Evolutionary conservation across 2,113 vertebrate genomes (phyloP), one percentile per base, ranked within the genome.

Genomic region (Neogale vison): DNA sequence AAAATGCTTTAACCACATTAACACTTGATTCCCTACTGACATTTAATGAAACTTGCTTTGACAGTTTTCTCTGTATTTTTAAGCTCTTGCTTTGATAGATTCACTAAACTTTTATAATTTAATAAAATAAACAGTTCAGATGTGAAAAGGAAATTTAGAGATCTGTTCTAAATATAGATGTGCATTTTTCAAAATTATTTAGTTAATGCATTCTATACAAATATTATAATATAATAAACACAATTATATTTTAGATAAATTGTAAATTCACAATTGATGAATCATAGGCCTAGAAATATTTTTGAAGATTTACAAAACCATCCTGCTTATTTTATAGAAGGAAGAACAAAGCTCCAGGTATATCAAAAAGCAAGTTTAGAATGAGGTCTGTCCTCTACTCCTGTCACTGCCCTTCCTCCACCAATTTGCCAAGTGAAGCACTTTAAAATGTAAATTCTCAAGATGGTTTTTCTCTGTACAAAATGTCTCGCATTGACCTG

Each of bases 1-100:
- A n/a, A 97, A 94, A 13, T 91, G 59, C 59, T 97, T 96, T 45
- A 31, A n/a, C n/a, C 20, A 95, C 74, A 84, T 50, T 93, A 95
- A 95, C 72, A 93, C 24, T 61, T 79, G 45, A 24, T 24, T 96
- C 55, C 3, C 57, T 89, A 69, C 50, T 88, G 29, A 45, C 20
- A 79, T 52, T 84, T 95, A 90, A 47, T 87, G 42, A 93, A 83
- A 92, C 6, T 65, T 93, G 76, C 17, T 80, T 92, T 79, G 47
- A 76, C 84, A 20, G 90, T 39, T 83, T 80, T 76, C 6, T 88
- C 65, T 50, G 4, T 61, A 59, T 67, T 93, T 72, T 85, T 90
- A 87, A 87, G 9, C 11, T 34, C 34, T 36, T 29, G 7, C 18
- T 72, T 76, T 36, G 5, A 67, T 39, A 93, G 26, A 18, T 55